These are phyloP conservation scores for Peribatodes rhomboidaria DNA, from an alignment of 2,888 invertebrate genomes.

Conservation along the genomic window DNA sequence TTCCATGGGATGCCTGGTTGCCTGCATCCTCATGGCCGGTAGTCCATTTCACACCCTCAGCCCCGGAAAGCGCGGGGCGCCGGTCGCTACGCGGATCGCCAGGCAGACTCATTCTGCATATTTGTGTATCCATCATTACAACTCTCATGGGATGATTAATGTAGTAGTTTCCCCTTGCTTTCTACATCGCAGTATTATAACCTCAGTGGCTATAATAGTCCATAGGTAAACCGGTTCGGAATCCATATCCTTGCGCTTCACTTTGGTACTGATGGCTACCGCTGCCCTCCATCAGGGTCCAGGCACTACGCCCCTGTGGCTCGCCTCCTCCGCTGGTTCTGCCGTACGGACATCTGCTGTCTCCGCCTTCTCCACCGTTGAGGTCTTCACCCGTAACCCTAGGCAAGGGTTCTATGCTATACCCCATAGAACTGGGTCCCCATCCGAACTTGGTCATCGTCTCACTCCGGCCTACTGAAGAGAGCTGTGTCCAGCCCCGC, in stretches of 20 bases:
- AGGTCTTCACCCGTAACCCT: constrained; percentile 33
- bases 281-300: constrained; percentile 10
- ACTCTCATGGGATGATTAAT: constrained; percentile 11
- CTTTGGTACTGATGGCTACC: constrained; percentile 26
- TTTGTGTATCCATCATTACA: neutral
- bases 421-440: constrained; percentile 35
- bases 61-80: constrained; percentile 18
- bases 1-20: constrained; percentile 19
- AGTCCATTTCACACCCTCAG: constrained; percentile 28
- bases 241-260: constrained; percentile 13
- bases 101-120: too few relatives aligned
- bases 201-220: constrained; percentile 29
- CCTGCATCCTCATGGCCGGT: constrained; percentile 34
- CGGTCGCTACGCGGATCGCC: constrained; percentile 16
- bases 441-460: constrained; percentile 21
- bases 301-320: constrained; percentile 8
- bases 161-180: constrained; percentile 34
- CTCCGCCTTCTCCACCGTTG: constrained; percentile 26
- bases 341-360: constrained; percentile 12
- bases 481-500: constrained; percentile 7
- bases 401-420: constrained; percentile 33
- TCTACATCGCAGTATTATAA: constrained; percentile 34
- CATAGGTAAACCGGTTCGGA: constrained; percentile 9
- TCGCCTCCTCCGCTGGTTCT: too few relatives aligned
- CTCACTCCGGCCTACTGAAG: constrained; percentile 33